These are phyloP conservation scores for Microhierax caerulescens DNA, from an alignment of 2,797 vertebrate genomes.

Conservation along the genomic window DNA sequence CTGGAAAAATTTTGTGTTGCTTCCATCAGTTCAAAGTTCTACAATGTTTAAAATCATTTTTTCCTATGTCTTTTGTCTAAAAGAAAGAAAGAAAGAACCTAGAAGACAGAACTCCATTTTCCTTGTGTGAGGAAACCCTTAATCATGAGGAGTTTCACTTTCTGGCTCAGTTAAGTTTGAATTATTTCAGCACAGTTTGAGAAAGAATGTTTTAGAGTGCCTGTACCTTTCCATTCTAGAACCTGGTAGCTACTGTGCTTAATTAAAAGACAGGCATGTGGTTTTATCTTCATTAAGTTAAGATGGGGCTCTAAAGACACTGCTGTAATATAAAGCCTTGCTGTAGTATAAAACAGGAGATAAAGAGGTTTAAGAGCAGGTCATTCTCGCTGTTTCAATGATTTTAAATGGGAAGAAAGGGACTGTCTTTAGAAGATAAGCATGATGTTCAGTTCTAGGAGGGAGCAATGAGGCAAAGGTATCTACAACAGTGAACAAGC, in stretches of 20 bases:
- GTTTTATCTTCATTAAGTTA: not conserved
- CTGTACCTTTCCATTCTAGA: not conserved
- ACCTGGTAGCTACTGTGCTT: not conserved
- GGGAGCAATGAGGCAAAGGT: not conserved
- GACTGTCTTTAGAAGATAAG: not conserved
- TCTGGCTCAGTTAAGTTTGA: not conserved
- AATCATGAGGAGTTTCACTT: not conserved
- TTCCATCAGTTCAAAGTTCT: not conserved
- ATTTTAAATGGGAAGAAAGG: not conserved
- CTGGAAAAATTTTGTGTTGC: not conserved
- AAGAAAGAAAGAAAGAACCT: not conserved
- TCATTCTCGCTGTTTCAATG: not conserved
- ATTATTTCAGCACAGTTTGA: not conserved
- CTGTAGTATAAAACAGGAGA: not conserved
- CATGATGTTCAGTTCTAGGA: not conserved
- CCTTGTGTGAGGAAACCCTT: not conserved
- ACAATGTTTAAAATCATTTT: not conserved
- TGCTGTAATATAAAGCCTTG: not conserved
- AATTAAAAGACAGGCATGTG: not conserved
- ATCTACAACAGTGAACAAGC: not conserved
- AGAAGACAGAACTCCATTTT: not conserved
- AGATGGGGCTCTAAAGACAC: not conserved
- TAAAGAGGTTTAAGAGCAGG: not conserved
- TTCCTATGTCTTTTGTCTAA: not conserved
- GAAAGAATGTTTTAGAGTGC: not conserved